These are phyloP conservation scores for Morinoia aosen DNA, from an alignment of 2,888 invertebrate genomes.

Conservation along the genomic window DNA sequence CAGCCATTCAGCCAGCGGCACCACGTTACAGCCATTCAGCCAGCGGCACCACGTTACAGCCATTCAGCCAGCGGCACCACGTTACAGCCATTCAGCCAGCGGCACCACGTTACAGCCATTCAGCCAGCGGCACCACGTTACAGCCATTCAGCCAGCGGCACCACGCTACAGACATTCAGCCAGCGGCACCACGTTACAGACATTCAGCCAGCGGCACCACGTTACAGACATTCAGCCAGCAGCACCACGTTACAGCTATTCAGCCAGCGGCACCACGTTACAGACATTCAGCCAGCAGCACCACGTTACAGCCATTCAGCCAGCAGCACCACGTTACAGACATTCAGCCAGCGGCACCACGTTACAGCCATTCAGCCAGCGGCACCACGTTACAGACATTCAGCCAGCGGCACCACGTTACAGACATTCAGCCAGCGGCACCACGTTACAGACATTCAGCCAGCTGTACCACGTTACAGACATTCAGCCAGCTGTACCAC, in stretches of 20 bases:
- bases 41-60: not conserved
- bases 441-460: not conserved
- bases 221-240: not conserved
- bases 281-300: not conserved
- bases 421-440: not conserved
- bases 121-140: not conserved
- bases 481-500: not conserved
- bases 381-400: no score
- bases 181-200: not conserved
- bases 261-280: not conserved
- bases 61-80: not conserved
- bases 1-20: not conserved
- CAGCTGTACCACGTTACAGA: not conserved
- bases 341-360: not conserved
- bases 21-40: no score
- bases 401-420: no score
- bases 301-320: not conserved
- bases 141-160: no score
- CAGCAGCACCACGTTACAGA: not conserved
- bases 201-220: not conserved
- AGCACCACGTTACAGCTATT: not conserved
- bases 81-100: not conserved
- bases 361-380: not conserved
- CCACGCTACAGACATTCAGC: no score
- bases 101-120: not conserved